Evolutionary conservation across 2,113 vertebrate genomes (phyloP).

Genomic region (Lophotis ruficrista): DNA sequence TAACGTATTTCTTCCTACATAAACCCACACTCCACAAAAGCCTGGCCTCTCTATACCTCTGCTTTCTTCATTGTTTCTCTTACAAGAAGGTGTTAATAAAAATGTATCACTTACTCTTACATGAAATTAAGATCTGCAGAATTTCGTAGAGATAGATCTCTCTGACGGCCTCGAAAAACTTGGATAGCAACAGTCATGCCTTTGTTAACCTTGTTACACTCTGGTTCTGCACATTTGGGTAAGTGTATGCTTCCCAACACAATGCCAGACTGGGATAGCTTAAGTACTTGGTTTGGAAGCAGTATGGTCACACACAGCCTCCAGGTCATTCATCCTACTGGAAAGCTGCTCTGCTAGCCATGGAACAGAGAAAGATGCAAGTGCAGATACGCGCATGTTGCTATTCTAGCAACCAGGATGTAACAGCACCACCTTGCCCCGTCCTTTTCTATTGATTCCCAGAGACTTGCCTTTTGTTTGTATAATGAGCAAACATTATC

Average conservation of each 20-base stretch:
- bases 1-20: background rate
- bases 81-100: background rate
- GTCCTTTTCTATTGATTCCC: background rate
- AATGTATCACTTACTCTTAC: background rate
- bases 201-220: rapidly evolving
- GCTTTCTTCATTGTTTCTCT: background rate
- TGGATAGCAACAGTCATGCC: background rate
- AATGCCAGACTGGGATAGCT: background rate
- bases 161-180: background rate
- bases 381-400: rapidly evolving
- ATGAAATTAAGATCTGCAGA: background rate
- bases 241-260: background rate
- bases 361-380: background rate
- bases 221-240: background rate
- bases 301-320: background rate
- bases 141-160: background rate
- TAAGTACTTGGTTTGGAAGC: background rate
- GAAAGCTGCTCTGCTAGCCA: background rate
- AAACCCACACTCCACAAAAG: background rate
- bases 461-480: background rate
- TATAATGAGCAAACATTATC: background rate
- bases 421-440: background rate
- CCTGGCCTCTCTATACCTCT: background rate
- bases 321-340: background rate
- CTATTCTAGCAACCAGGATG: background rate